Percentiles rank a stretch among this genome's conserved stretches.
Conservation (phyloP, 2,888 invertebrate genomes). For the Bimastos eiseni region DNA sequence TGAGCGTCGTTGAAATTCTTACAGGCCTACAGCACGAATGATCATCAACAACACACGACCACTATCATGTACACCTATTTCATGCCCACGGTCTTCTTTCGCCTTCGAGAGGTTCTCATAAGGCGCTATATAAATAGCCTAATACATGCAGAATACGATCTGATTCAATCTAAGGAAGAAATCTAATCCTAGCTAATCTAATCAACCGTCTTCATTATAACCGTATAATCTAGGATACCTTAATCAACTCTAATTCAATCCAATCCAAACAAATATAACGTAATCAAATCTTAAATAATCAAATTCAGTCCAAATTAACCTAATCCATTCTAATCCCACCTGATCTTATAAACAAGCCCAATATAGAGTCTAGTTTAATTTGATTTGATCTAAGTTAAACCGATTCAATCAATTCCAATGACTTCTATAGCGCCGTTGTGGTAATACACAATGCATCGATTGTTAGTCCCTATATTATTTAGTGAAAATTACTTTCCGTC, state of each 20-base stretch:
- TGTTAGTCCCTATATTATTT: no score
- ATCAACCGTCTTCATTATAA: no score
- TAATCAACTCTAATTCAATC: background rate
- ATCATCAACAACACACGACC: background rate
- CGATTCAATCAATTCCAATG: no score
- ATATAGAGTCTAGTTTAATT: background rate
- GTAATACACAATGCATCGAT: background rate
- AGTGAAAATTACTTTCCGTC: background rate
- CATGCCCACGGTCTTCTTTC: no score
- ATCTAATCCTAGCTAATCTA: background rate
- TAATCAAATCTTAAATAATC: background rate
- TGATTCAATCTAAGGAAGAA: background rate
- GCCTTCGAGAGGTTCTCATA: no score
- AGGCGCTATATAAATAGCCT: no score
- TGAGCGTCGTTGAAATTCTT: constrained; percentile 93
- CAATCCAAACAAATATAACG: background rate
- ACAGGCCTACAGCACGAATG: constrained; percentile 72
- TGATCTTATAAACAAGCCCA: background rate
- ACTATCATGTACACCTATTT: background rate
- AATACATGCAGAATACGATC: no score
- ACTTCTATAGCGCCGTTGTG: background rate
- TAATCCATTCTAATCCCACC: background rate
- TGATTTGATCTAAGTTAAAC: background rate
- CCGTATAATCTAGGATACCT: no score
- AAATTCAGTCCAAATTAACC: background rate